Evolutionary conservation across 2,888 invertebrate species (phyloP).

Genomic region (Fragum fragum): DNA sequence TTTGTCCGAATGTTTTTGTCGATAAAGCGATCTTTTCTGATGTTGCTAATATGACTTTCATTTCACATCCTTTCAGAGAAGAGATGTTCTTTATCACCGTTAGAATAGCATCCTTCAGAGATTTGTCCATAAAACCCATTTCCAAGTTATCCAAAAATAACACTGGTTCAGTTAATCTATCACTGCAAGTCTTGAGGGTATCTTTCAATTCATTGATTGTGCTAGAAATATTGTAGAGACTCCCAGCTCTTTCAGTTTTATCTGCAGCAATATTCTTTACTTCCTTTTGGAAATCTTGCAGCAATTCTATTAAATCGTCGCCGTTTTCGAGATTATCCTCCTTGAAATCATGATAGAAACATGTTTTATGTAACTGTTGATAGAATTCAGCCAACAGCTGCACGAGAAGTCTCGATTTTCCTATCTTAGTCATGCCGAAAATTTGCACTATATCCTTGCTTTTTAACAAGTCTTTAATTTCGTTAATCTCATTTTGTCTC

Average conservation of each 20-base stretch:
- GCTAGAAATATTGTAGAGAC: neutral
- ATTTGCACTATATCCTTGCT: neutral
- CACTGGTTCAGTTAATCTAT: neutral
- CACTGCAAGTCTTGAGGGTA: neutral
- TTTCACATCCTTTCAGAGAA: neutral
- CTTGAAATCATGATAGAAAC: constrained; percentile 26
- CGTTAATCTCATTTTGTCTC: constrained; percentile 22
- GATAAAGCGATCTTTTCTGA: constrained; percentile 2
- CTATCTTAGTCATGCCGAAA: constrained; percentile 22
- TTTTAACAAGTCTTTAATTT: constrained; percentile 4
- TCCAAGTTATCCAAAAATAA: constrained; percentile 26
- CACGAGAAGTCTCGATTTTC: constrained; percentile 9
- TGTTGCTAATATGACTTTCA: constrained; percentile 5
- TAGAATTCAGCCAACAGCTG: constrained; percentile 1
- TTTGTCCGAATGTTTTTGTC: neutral
- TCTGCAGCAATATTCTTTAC: neutral
- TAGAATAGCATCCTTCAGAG: neutral
- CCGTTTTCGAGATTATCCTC: neutral
- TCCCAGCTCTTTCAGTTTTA: neutral
- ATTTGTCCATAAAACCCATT: neutral
- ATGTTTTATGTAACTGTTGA: neutral
- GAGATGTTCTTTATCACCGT: neutral
- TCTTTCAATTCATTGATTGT: neutral
- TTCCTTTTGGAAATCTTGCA: neutral
- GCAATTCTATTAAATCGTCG: neutral